These are phyloP conservation scores for Shinisaurus crocodilurus DNA, from an alignment of 2,113 vertebrate genomes.

Conservation along the genomic window DNA sequence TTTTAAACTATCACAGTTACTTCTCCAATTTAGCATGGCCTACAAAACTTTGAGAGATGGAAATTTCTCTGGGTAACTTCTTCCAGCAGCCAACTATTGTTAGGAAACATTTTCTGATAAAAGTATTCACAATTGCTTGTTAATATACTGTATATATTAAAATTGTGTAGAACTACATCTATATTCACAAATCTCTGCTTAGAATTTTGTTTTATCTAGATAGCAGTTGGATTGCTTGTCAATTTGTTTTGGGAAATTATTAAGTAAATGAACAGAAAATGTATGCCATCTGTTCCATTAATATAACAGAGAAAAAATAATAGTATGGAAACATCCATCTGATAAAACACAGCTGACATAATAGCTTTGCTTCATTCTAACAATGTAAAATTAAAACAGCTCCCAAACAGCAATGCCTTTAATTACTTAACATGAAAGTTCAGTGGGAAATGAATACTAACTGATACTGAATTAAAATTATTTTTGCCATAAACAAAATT, in stretches of 20 bases:
- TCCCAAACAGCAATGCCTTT: neutral
- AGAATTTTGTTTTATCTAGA: constrained; percentile 21
- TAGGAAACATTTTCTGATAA: neutral
- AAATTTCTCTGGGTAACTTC: neutral
- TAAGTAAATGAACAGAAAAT: neutral
- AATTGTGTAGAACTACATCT: constrained; percentile 21
- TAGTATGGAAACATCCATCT: neutral
- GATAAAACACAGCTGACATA: neutral
- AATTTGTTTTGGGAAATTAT: neutral
- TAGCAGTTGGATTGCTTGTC: neutral
- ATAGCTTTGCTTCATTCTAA: neutral
- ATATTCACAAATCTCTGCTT: constrained; percentile 27
- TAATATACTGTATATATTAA: constrained; percentile 43
- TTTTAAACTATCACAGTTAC: neutral
- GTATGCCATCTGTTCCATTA: neutral
- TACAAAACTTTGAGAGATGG: neutral
- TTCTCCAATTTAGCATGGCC: neutral
- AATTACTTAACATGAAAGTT: neutral
- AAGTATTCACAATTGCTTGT: constrained; percentile 16
- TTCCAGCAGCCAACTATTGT: neutral
- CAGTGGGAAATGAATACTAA: neutral
- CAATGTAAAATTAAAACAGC: neutral
- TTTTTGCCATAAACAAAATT: neutral
- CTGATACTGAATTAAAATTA: neutral
- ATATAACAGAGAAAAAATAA: constrained; percentile 20